Evolutionary conservation across 2,797 vertebrate species (phyloP), one percentile per base, ranked within the genome.

Genomic region (Calcarius lapponicus): DNA sequence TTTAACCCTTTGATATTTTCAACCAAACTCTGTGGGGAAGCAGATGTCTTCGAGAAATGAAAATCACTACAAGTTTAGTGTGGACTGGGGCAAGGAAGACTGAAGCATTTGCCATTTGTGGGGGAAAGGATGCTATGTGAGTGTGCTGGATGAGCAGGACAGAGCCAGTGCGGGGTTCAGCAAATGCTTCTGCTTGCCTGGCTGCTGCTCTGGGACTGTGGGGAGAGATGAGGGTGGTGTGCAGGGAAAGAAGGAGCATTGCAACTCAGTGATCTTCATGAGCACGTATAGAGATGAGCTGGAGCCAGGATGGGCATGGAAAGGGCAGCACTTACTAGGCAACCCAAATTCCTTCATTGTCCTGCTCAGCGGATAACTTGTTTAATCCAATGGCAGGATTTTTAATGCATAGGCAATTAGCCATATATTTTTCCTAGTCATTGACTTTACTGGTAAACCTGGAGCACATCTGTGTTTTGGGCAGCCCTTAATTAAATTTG

Each of bases 1-100:
- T 61, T 95, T 83, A 95, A 88, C 48, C 48, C 80, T 92, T 92
- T 32, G n/a, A 56, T 72, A 51, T 24, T 91, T 91, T 65, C 89
- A 80, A 13, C 40, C 19, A 61, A 80, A 86, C 24, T 60, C 71
- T 42, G 31, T 28, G 75, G 50, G 47, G 74, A 86, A 93, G 45
- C 17, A 64, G 53, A 61, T 31, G 11, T 90, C 31, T 53, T 83
- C 20, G 21, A 57, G 76, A 92, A 72, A 81, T 34, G 6, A 40
- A 91, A 72, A 29, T 40, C 57, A 9, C 69, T 61, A 14, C 42
- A 69, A 72, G 40, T 45, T 86, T 73, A 25, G 18, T 15, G 36
- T 25, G 47, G 54, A 17, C 17, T 38, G 29, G 14, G 20, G 12
- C 29, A 47, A 83, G 47, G 45, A 61, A 50, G 58, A 29, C 20